These are phyloP conservation scores for Octodon degus DNA, from an alignment of 2,113 vertebrate species.

Conservation along the genomic window DNA sequence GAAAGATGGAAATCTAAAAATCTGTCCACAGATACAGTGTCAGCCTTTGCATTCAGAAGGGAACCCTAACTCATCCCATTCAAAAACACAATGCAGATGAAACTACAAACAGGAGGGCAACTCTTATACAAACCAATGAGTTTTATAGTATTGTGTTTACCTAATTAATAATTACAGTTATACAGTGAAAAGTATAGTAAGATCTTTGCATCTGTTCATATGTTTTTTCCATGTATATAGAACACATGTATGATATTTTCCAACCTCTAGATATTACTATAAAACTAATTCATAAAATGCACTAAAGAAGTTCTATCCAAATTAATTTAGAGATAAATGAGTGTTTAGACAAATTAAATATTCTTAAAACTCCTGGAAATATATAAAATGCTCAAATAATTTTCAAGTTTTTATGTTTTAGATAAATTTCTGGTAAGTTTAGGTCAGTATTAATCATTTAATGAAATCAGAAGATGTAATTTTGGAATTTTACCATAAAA, in stretches of 20 bases:
- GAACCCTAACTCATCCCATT: background rate
- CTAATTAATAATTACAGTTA: background rate
- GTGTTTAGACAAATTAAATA: background rate
- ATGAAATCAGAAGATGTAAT: background rate
- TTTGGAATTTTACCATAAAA: background rate
- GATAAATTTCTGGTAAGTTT: background rate
- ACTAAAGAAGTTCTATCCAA: background rate
- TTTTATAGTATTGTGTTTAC: background rate
- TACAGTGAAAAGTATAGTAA: background rate
- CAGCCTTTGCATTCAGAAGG: background rate
- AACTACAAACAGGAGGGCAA: background rate
- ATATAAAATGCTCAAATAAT: background rate
- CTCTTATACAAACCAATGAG: background rate
- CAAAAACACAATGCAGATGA: background rate
- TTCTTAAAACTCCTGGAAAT: background rate
- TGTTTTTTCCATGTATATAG: background rate
- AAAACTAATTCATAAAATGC: background rate
- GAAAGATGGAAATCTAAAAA: background rate
- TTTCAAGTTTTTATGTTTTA: background rate
- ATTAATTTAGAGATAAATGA: background rate
- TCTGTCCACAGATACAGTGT: background rate
- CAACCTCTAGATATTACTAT: background rate
- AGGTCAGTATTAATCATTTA: background rate
- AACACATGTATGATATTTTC: background rate
- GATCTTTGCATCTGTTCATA: background rate